These are phyloP conservation scores for Drosophila triauraria DNA, from an alignment of 1,140 invertebrate genomes.

Conservation along the genomic window DNA sequence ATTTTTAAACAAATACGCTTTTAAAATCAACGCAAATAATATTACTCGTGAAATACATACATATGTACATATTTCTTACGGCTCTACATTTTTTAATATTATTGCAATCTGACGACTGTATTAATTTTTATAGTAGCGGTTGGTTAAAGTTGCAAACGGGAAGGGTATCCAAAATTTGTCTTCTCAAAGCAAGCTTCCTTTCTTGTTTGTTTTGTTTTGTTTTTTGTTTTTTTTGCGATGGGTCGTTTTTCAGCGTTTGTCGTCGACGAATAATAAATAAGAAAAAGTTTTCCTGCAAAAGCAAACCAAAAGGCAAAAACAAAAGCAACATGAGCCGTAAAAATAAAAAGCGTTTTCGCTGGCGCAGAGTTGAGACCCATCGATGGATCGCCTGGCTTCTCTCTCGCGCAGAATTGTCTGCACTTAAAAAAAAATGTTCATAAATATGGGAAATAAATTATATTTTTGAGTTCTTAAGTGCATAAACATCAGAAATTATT, in stretches of 20 bases:
- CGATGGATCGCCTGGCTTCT: conserved; percentile 19
- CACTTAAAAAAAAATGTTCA: conserved; percentile 11
- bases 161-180: neutral
- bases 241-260: conserved; percentile 78
- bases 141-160: too few species aligned
- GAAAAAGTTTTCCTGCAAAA: conserved; percentile 82
- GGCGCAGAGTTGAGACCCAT: conserved; percentile 43
- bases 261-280: conserved; percentile 83
- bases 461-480: neutral
- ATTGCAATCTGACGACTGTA: too few species aligned
- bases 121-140: too few species aligned
- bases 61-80: too few species aligned
- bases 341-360: conserved; percentile 77
- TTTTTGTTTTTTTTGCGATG: conserved; percentile 25
- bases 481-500: neutral
- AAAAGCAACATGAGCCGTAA: conserved; percentile 44
- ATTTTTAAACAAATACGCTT: too few species aligned
- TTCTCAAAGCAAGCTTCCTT: neutral
- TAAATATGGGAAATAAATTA: neutral
- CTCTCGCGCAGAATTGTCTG: conserved; percentile 13
- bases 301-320: conserved; percentile 51
- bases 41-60: too few species aligned
- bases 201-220: conserved; percentile 26
- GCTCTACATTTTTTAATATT: too few species aligned
- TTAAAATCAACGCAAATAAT: too few species aligned